phyloP scores from a whole-genome alignment of 2,888 invertebrate species.

The Rapana venosa region DNA sequence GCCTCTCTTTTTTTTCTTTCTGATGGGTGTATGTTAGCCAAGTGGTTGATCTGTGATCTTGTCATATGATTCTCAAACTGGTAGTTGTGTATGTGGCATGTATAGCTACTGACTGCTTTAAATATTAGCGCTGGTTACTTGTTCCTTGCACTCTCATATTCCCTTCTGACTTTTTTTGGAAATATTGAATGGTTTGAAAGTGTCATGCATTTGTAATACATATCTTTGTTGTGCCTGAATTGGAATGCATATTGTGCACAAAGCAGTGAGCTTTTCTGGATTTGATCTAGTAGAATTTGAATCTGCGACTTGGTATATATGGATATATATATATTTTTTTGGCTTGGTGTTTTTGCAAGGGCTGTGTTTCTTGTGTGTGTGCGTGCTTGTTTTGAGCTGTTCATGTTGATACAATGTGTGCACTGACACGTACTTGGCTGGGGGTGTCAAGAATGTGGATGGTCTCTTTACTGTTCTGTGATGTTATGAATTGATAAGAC shows the following conservation, averaged over 20 bases:
- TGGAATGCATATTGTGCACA: slow-evolving; percentile 17
- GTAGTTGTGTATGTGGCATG: slow-evolving; percentile 31
- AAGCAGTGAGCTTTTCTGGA: not conserved
- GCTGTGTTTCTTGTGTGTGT: not conserved
- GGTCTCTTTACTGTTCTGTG: too few relatives aligned
- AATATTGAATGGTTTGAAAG: not conserved
- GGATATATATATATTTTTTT: not conserved
- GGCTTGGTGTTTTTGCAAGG: slow-evolving; percentile 38
- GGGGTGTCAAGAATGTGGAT: too few relatives aligned
- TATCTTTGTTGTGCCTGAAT: not conserved
- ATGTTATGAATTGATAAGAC: too few relatives aligned
- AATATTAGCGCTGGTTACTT: slow-evolving; percentile 26
- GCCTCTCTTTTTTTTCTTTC: not conserved
- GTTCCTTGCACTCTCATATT: not conserved
- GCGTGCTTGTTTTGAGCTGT: not conserved
- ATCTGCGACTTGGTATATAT: not conserved
- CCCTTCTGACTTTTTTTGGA: not conserved
- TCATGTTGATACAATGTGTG: not conserved
- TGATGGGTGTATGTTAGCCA: not conserved
- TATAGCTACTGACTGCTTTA: slow-evolving; percentile 31
- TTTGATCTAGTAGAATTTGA: slow-evolving; percentile 12
- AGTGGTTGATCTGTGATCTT: not conserved
- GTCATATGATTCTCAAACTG: not conserved
- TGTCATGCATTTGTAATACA: slow-evolving; percentile 13
- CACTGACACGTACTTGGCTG: not conserved